Conservation (phyloP, 2,113 vertebrate genomes). For the Dicerorhinus sumatrensis region DNA sequence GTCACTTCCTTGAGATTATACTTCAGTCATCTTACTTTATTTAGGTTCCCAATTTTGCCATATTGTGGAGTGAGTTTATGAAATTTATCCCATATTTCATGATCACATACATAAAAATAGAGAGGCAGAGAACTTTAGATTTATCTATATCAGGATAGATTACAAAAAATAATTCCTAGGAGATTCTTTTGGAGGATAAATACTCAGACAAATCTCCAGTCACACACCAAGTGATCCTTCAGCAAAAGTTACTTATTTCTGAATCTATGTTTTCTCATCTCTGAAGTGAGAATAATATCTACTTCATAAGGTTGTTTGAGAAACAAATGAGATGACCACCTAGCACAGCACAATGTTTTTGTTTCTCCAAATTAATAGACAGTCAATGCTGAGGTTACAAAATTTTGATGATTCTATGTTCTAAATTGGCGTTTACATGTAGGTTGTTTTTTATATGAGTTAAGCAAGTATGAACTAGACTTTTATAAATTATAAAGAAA, state of each 20-base stretch:
- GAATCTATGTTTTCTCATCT: neutral
- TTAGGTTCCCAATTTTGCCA: neutral
- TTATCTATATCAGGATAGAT: neutral
- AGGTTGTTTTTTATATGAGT: neutral
- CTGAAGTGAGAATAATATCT: neutral
- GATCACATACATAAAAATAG: neutral
- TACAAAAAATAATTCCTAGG: neutral
- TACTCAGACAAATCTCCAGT: neutral
- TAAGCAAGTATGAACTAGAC: neutral
- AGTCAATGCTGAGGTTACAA: neutral
- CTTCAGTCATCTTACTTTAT: neutral
- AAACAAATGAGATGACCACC: neutral
- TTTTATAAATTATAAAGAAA: neutral
- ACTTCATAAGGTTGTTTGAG: neutral
- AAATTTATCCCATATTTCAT: neutral
- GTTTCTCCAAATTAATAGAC: neutral
- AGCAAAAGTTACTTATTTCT: neutral
- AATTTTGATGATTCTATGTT: neutral
- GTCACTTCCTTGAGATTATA: neutral
- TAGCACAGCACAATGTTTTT: neutral
- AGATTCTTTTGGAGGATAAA: neutral
- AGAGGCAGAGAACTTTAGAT: neutral
- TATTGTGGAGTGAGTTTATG: neutral
- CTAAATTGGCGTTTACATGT: neutral
- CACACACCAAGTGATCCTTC: neutral